These are phyloP conservation scores for Pterois miles DNA, from an alignment of 2,797 vertebrate species.

Conservation along the genomic window DNA sequence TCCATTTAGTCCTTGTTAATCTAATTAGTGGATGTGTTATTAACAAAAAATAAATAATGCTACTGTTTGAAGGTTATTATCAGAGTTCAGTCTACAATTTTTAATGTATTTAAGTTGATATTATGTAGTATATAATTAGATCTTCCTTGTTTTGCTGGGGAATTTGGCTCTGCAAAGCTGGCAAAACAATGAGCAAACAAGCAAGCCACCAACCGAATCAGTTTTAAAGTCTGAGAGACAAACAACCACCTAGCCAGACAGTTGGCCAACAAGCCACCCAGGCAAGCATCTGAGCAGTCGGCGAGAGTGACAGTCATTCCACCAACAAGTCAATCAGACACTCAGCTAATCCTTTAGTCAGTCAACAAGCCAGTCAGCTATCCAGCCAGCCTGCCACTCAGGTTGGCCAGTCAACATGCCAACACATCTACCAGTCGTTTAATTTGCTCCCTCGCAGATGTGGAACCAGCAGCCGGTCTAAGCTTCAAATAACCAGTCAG, in stretches of 20 bases:
- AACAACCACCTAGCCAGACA: slow-evolving; percentile 19
- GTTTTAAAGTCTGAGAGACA: slow-evolving; percentile 18
- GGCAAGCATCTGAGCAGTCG: slow-evolving; percentile 36
- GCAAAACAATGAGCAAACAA: neutral
- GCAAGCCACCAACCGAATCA: neutral
- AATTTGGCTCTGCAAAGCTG: neutral
- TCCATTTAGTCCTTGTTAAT: neutral
- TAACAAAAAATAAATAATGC: neutral
- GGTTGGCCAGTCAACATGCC: slow-evolving; percentile 62
- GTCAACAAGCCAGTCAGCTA: slow-evolving; percentile 61
- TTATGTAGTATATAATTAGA: neutral
- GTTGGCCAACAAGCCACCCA: slow-evolving; percentile 39
- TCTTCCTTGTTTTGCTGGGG: neutral
- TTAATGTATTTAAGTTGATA: neutral
- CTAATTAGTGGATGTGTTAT: slow-evolving; percentile 6
- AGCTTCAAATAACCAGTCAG: slow-evolving; percentile 69
- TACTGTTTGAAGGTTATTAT: slow-evolving; percentile 1
- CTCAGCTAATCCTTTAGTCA: slow-evolving; percentile 62
- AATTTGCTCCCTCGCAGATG: slow-evolving; percentile 45
- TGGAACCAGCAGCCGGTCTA: slow-evolving; percentile 38
- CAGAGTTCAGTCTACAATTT: neutral
- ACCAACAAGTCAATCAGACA: slow-evolving; percentile 59
- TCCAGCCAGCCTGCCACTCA: slow-evolving; percentile 58
- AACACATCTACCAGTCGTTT: slow-evolving; percentile 46
- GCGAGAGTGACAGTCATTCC: slow-evolving; percentile 54